A percentile compares a stretch with the other conserved stretches of the same genome.
Evolutionary conservation across 2,113 vertebrate species (phyloP).

Genomic region (Podiceps cristatus): DNA sequence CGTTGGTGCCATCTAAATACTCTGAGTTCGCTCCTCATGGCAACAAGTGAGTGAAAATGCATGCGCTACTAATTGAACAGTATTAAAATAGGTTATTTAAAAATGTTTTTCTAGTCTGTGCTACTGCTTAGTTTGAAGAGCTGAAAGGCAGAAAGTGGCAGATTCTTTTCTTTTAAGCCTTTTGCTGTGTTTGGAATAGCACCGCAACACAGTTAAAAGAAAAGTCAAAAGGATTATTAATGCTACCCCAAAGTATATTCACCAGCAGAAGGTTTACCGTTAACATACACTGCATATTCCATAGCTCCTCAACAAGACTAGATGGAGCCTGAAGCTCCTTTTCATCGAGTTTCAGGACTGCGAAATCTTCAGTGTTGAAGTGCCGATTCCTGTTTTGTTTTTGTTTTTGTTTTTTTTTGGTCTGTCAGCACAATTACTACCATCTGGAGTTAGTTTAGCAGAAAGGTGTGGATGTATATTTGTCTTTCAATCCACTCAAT

Average conservation of each 20-base stretch:
- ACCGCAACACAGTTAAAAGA: slow-evolving; percentile 37
- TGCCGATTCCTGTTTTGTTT: neutral
- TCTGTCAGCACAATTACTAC: neutral
- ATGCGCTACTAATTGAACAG: neutral
- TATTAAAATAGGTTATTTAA: slow-evolving; percentile 16
- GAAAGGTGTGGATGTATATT: slow-evolving; percentile 90
- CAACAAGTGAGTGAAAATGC: neutral
- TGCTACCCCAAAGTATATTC: neutral
- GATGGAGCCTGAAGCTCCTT: neutral
- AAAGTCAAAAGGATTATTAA: slow-evolving; percentile 12
- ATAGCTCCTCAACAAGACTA: neutral
- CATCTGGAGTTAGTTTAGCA: slow-evolving; percentile 71
- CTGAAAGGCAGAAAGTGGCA: slow-evolving; percentile 35
- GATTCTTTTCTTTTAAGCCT: slow-evolving; percentile 27
- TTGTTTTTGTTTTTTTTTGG: neutral
- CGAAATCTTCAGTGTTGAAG: neutral
- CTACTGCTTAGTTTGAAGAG: slow-evolving; percentile 18
- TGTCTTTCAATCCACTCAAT: slow-evolving; percentile 90
- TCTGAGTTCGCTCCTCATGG: neutral
- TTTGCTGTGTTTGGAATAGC: slow-evolving; percentile 36
- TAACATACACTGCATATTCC: neutral
- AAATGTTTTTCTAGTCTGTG: neutral
- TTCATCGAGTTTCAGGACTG: neutral
- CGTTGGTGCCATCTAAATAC: neutral
- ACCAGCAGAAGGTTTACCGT: neutral